Percentiles rank a stretch among this genome's conserved stretches.
Evolutionary conservation across 1,140 invertebrate genomes (phyloP).

Genomic region (Atta colombica): DNA sequence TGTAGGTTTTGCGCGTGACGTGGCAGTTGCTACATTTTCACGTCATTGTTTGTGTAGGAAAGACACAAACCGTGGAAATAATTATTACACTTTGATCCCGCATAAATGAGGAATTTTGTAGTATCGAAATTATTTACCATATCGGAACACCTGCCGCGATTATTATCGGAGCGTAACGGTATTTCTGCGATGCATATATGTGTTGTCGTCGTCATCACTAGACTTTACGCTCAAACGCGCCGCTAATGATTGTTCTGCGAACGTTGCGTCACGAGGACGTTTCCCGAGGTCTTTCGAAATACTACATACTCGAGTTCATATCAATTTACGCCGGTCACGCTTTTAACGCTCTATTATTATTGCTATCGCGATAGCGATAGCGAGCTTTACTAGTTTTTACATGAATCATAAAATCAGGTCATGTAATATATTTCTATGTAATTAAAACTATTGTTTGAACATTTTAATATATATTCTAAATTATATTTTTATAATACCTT

Average conservation of each 20-base stretch:
- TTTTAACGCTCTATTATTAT: background rate
- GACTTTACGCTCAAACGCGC: slow-evolving; percentile 46
- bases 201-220: slow-evolving; percentile 21
- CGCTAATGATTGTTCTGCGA: slow-evolving; percentile 44
- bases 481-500: background rate
- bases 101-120: slow-evolving; percentile 3
- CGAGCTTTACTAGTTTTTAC: background rate
- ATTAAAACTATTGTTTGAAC: background rate
- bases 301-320: background rate
- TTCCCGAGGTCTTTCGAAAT: slow-evolving; percentile 30
- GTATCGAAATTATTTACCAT: slow-evolving; percentile 36
- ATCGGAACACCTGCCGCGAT: slow-evolving; percentile 49
- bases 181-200: slow-evolving; percentile 32
- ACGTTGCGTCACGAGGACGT: slow-evolving; percentile 38
- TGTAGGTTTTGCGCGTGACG: background rate
- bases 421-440: background rate
- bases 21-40: background rate
- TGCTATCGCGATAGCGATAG: background rate
- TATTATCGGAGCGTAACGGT: slow-evolving; percentile 57
- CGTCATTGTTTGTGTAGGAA: background rate
- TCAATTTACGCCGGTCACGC: slow-evolving; percentile 22
- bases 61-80: slow-evolving; percentile 2
- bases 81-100: background rate
- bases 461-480: background rate
- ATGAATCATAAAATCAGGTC: background rate